Base-by-base conservation (phyloP, 2,113 vertebrate species). In the Lamprotornis superbus region DNA sequence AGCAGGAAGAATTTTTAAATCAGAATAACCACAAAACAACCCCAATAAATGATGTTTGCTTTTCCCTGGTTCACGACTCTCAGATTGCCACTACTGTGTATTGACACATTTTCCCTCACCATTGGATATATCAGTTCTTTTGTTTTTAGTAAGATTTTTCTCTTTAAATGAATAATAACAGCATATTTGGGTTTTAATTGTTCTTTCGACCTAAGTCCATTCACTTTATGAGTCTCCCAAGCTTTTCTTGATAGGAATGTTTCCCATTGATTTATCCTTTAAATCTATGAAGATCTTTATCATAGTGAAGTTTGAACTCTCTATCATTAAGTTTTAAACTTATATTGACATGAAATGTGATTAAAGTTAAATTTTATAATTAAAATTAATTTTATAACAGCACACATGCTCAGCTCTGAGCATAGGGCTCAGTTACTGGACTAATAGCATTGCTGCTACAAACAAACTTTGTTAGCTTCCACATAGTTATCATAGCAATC, bases 391-490 rank as follows among this genome's bases (percentile, higher is more conserved):
- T 93, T 89, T 88, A n/a, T 60, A 80, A 30, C 46, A 13, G n/a
- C 69, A 61, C 31, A 90, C 55, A 77, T 27, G 35, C 80, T 81
- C 74, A 37, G 53, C 65, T 92, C 83, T 46, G 77, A 85, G 68
- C 57, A 87, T 24, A 50, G 50, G 35, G 44, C 91, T 95, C 88
- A 82, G 46, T 27, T 61, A 33, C 84, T 94, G 89, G 85, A 74
- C 65, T 87, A 92, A 93, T 86, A 92, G 44, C 37, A 75, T 47
- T 95, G 68, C 80, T 69, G 77, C 93, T 86, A 87, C 93, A 96
- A 96, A 94, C 53, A 97, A 87, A 81, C 79, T 93, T 80, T 17
- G 57, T 89, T 93, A 93, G 74, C 89, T 81, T 96, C 94, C 94
- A 56, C 28, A 20, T 70, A 65, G 70, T 96, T 95, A 93, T 96